phyloP scores from a whole-genome alignment of 1,140 invertebrate genomes.

The Elysia chlorotica region DNA sequence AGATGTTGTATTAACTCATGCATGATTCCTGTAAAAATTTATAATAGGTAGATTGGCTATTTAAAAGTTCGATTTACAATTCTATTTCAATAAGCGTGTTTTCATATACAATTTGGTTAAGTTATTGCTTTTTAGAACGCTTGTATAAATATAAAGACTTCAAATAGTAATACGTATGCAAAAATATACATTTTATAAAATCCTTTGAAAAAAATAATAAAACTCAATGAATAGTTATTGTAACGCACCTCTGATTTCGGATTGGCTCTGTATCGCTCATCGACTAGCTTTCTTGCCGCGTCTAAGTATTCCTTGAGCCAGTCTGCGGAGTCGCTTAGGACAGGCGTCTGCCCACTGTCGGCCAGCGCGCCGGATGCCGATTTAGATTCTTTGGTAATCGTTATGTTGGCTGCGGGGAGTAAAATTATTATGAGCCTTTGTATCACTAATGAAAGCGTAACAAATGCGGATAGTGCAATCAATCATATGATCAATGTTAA shows the following conservation, averaged over 20 bases:
- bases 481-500: neutral
- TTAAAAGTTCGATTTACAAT: too few species aligned
- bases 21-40: too few species aligned
- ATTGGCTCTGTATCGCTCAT: neutral
- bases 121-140: too few species aligned
- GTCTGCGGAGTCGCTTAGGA: neutral
- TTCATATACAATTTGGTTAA: too few species aligned
- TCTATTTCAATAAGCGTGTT: too few species aligned
- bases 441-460: neutral
- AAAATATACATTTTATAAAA: neutral
- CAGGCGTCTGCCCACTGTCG: neutral
- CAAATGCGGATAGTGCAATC: neutral
- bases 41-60: too few species aligned
- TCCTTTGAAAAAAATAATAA: neutral
- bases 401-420: neutral
- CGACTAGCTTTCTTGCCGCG: neutral
- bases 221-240: neutral
- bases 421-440: neutral
- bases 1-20: too few species aligned
- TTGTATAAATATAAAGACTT: too few species aligned
- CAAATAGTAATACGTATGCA: too few species aligned
- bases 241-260: neutral
- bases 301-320: conserved; percentile 1
- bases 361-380: too few species aligned
- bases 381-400: neutral